Conservation (phyloP, 2,888 invertebrate genomes). For the Pollenia labialis region DNA sequence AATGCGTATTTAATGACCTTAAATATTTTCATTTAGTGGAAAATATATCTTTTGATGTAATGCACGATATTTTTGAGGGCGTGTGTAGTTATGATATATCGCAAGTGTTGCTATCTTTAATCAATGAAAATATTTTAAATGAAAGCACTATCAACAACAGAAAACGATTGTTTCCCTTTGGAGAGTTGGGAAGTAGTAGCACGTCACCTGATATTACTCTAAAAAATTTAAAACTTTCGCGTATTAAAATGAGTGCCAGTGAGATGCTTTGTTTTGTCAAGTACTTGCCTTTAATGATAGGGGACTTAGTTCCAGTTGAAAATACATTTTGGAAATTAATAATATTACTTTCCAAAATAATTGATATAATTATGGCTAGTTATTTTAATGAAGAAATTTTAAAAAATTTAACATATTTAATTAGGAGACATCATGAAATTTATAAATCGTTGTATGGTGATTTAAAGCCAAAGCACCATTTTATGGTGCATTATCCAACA, state of each 20-base stretch:
- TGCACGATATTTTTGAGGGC: constrained; percentile 74
- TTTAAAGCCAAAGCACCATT: constrained; percentile 65
- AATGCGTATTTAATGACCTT: constrained; percentile 63
- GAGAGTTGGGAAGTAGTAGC: constrained; percentile 60
- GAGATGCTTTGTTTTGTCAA: constrained; percentile 58
- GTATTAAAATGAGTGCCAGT: constrained; percentile 68
- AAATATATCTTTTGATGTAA: constrained; percentile 71
- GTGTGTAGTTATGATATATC: constrained; percentile 71
- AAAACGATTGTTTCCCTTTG: constrained; percentile 68
- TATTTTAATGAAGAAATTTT: constrained; percentile 37
- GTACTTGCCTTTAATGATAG: constrained; percentile 42
- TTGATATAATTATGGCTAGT: constrained; percentile 31
- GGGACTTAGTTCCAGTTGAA: constrained; percentile 53
- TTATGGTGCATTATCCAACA: constrained; percentile 38
- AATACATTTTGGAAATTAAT: constrained; percentile 59
- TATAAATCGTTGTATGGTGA: constrained; percentile 13
- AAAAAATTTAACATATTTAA: constrained; percentile 18
- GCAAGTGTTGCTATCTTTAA: constrained; percentile 54
- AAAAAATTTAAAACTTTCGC: constrained; percentile 45
- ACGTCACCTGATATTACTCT: constrained; percentile 33
- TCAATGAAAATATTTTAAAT: constrained; percentile 29
- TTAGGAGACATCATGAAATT: constrained; percentile 49
- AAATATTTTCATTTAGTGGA: constrained; percentile 66
- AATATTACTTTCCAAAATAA: constrained; percentile 50
- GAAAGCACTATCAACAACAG: constrained; percentile 61